Evolutionary conservation across 2,797 vertebrate species (phyloP), one percentile per base, ranked within the genome.

Genomic region (Crenichthys baileyi): DNA sequence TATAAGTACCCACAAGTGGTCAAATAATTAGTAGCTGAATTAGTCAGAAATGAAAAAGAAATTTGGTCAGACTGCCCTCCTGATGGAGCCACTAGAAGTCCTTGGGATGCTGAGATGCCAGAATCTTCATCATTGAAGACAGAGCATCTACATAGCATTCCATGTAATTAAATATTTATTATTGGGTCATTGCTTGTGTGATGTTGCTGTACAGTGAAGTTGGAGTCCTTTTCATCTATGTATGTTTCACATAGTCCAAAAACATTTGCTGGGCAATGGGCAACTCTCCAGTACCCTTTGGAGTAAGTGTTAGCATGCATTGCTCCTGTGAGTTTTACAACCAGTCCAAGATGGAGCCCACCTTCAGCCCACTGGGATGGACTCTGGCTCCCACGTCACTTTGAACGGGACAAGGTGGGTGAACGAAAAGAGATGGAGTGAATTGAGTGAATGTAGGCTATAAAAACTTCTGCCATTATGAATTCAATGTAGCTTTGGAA

Each of bases 401-500:
- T 16, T 39, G 2, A 70, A 16, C 12, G 2, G 41, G 41, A 46
- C 41, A n/a, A 44, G 15, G 13, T 70, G 39, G 41, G 36, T 13
- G 22, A 24, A 44, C 22, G 39, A 41, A 44, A 68, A 2, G 22
- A 41, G 65, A 51, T 4, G 12, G 39, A 68, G 22, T 24, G 24
- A n/a, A n/a, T 11, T 15, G 20, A 24, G 20, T 44, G 22, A n/a
- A n/a, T 15, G 20, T 3, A n/a, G 24, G 41, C 11, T 26, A 11
- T 46, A 26, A 3, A 46, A 26, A 48, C 7, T 81, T 87, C 86
- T 16, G 51, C 20, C 75, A 48, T 22, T 24, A 1, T 58, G 56
- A 58, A 63, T 70, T 41, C 48, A 44, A 53, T 46, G 18, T 48
- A 48, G 79, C 13, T 77, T 70, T 80, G 77, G 79, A 76, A 85